Conservation (phyloP, 2,113 vertebrate genomes). For the Dendropsophus ebraccatus region DNA sequence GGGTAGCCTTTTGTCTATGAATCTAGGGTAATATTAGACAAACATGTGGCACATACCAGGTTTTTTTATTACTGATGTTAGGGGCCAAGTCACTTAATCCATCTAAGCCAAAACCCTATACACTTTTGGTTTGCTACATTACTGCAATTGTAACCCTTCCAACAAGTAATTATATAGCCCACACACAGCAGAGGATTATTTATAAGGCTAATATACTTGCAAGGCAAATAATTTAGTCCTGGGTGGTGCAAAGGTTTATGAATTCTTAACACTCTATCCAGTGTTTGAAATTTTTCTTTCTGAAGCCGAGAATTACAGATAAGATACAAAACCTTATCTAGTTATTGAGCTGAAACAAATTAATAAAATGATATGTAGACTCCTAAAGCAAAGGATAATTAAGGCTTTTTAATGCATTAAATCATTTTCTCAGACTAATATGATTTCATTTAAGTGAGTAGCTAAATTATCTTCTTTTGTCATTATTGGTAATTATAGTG, state of each 20-base stretch:
- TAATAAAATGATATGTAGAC: conserved; percentile 63
- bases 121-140: background rate
- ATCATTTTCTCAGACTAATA: conserved; percentile 64
- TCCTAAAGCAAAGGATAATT: conserved; percentile 66
- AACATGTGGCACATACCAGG: no score
- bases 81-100: background rate
- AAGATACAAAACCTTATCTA: conserved; percentile 62
- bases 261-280: conserved; percentile 19
- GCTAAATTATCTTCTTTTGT: conserved; percentile 66
- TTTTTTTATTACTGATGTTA: no score
- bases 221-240: conserved; percentile 3
- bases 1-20: no score
- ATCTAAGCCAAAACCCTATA: background rate
- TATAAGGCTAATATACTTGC: conserved; percentile 4
- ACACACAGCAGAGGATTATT: background rate
- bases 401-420: conserved; percentile 66
- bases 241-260: conserved; percentile 42
- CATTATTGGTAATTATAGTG: conserved; percentile 66
- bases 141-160: background rate
- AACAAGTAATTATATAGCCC: background rate
- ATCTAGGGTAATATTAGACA: no score
- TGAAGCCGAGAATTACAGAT: conserved; percentile 61
- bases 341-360: conserved; percentile 65
- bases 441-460: conserved; percentile 55
- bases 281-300: conserved; percentile 60